Conservation (phyloP, 2,113 vertebrate species). For the Xiphophorus maculatus region DNA sequence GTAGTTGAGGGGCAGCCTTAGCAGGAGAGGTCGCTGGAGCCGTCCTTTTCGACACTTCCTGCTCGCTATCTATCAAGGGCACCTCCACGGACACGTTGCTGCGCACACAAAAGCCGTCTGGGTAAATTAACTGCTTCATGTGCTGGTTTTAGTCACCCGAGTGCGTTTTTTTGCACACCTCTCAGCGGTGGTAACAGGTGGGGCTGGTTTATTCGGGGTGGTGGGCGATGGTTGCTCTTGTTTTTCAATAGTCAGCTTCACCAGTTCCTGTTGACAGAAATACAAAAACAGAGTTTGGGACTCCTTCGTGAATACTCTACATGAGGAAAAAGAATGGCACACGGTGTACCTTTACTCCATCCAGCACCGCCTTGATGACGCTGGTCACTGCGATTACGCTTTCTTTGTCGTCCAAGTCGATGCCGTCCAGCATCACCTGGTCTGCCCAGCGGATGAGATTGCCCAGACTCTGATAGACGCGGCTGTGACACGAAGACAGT, state of each 20-base stretch:
- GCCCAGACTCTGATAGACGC: slow-evolving; percentile 95
- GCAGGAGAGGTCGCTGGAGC: slow-evolving; percentile 74
- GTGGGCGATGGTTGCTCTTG: slow-evolving; percentile 95
- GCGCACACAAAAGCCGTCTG: not conserved
- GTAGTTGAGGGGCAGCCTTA: slow-evolving; percentile 80
- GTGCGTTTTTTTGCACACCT: slow-evolving; percentile 76
- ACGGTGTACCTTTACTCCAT: slow-evolving; percentile 92
- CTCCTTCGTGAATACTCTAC: not conserved
- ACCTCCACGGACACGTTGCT: slow-evolving; percentile 83
- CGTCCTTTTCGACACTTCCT: slow-evolving; percentile 88
- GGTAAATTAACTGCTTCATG: slow-evolving; percentile 3
- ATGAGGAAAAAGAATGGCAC: not conserved
- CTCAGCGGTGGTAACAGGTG: slow-evolving; percentile 84
- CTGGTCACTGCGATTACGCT: slow-evolving; percentile 89
- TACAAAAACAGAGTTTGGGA: not conserved
- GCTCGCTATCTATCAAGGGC: slow-evolving; percentile 87
- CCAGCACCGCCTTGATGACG: slow-evolving; percentile 97
- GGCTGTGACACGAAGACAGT: slow-evolving; percentile 94
- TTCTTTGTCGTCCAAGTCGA: slow-evolving; percentile 95
- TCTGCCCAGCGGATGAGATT: slow-evolving; percentile 98
- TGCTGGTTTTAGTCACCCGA: not conserved
- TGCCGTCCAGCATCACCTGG: slow-evolving; percentile 96
- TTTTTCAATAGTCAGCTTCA: slow-evolving; percentile 95
- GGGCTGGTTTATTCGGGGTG: slow-evolving; percentile 88
- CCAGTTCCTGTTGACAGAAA: slow-evolving; percentile 85